Conservation (phyloP, 1,140 invertebrate genomes). For the Carposina sasakii region DNA sequence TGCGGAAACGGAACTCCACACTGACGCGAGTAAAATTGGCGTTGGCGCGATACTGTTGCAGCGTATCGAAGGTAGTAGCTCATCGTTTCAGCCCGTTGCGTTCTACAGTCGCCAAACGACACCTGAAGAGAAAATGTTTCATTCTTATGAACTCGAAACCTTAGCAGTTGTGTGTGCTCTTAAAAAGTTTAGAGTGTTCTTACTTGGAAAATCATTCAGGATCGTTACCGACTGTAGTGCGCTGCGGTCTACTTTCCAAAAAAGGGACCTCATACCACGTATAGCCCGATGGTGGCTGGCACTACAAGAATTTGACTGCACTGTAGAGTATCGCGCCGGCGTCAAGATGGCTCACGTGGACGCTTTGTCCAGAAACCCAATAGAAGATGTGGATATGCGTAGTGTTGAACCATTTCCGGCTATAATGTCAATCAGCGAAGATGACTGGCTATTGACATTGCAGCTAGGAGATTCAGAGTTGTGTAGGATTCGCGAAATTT, state of each 20-base stretch:
- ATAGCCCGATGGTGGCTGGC: neutral
- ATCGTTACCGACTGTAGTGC: too few relatives aligned
- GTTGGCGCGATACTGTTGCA: slow-evolving; percentile 40
- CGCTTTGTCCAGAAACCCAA: neutral
- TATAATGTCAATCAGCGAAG: neutral
- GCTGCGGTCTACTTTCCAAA: too few relatives aligned
- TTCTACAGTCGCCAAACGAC: slow-evolving; percentile 43
- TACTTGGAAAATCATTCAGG: slow-evolving; percentile 36
- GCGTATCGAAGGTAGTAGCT: slow-evolving; percentile 27
- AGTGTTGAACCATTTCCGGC: neutral
- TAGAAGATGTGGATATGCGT: neutral
- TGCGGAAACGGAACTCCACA: neutral
- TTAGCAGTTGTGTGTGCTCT: slow-evolving; percentile 32
- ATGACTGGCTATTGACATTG: neutral
- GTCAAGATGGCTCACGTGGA: neutral
- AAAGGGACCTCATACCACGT: too few relatives aligned
- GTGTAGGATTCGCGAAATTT: neutral
- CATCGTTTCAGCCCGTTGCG: slow-evolving; percentile 24
- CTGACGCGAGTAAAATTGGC: slow-evolving; percentile 33
- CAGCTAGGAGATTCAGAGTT: neutral
- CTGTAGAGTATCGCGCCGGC: neutral
- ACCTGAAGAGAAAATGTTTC: slow-evolving; percentile 34
- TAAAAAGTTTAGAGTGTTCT: slow-evolving; percentile 28
- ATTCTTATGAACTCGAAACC: slow-evolving; percentile 47
- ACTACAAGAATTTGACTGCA: neutral